Percentiles rank a stretch among this genome's conserved stretches.
These are phyloP conservation scores for Zaprionus inermis DNA, from an alignment of 1,140 invertebrate genomes.

Conservation along the genomic window DNA sequence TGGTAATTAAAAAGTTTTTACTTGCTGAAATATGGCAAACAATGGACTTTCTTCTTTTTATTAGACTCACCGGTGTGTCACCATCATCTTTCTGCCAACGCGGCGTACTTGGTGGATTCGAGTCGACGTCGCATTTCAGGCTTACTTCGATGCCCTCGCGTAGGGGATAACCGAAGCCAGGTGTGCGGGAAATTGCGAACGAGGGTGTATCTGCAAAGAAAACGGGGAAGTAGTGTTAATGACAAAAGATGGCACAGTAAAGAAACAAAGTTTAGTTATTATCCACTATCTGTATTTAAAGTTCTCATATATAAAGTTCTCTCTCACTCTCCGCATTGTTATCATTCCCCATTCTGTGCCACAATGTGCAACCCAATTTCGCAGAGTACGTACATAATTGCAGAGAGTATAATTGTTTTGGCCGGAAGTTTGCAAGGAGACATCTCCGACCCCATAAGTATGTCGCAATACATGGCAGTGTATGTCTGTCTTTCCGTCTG, in stretches of 20 bases:
- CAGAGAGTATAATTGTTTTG: background rate
- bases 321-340: no score
- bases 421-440: background rate
- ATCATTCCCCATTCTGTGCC: no score
- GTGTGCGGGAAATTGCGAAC: constrained; percentile 94
- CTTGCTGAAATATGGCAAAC: constrained; percentile 63
- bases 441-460: no score
- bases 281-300: background rate
- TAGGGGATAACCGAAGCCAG: constrained; percentile 94
- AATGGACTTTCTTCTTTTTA: constrained; percentile 28
- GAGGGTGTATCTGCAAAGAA: constrained; percentile 92
- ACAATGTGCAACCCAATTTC: no score
- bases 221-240: constrained; percentile 40
- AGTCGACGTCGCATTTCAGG: constrained; percentile 95
- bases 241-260: constrained; percentile 30
- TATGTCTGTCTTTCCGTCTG: no score
- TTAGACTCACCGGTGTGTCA: constrained; percentile 86
- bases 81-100: constrained; percentile 91
- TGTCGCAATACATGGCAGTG: no score
- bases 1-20: constrained; percentile 69
- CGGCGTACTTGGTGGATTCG: constrained; percentile 94
- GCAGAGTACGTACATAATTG: no score
- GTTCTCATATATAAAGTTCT: background rate
- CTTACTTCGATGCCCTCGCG: constrained; percentile 93
- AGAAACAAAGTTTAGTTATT: constrained; percentile 49